A percentile compares a stretch with the other conserved stretches of the same genome.
Evolutionary conservation across 2,888 invertebrate species (phyloP).

Genomic region (Eupsilia transversa): DNA sequence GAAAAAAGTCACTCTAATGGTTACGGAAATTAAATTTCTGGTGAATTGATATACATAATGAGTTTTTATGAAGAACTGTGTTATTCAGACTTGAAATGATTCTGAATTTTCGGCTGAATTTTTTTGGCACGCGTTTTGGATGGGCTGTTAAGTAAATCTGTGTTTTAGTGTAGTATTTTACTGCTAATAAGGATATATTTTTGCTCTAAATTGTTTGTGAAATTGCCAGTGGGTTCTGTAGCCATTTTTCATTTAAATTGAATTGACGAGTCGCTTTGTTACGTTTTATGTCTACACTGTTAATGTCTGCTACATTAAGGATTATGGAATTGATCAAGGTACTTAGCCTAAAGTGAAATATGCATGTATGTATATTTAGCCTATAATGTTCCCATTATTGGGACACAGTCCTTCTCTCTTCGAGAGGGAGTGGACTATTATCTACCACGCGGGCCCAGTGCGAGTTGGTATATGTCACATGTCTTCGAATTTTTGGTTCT

Average conservation of each 20-base stretch:
- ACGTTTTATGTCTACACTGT: neutral
- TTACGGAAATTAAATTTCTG: conserved; percentile 73
- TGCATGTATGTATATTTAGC: too few relatives aligned
- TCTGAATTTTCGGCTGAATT: conserved; percentile 25
- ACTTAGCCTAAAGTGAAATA: neutral
- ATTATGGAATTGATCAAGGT: neutral
- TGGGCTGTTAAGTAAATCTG: conserved; percentile 24
- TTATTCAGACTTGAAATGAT: conserved; percentile 47
- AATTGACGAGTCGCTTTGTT: conserved; percentile 29
- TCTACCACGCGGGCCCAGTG: too few relatives aligned
- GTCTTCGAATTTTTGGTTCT: too few relatives aligned
- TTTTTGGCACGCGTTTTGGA: conserved; percentile 34
- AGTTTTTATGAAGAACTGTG: conserved; percentile 60
- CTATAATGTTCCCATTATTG: too few relatives aligned
- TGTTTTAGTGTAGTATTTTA: conserved; percentile 45
- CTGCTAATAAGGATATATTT: conserved; percentile 48
- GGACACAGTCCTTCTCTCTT: too few relatives aligned
- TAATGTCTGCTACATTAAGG: neutral
- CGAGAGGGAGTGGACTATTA: too few relatives aligned
- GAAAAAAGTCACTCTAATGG: conserved; percentile 75
- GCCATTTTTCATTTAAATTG: conserved; percentile 53
- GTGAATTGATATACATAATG: conserved; percentile 67
- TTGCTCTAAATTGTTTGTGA: conserved; percentile 22
- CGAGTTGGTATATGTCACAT: too few relatives aligned
- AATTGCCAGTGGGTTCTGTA: conserved; percentile 17